Base-by-base conservation (phyloP, 1,140 invertebrate species). In the roundworm (Caenorhabditis elegans) region DNA sequence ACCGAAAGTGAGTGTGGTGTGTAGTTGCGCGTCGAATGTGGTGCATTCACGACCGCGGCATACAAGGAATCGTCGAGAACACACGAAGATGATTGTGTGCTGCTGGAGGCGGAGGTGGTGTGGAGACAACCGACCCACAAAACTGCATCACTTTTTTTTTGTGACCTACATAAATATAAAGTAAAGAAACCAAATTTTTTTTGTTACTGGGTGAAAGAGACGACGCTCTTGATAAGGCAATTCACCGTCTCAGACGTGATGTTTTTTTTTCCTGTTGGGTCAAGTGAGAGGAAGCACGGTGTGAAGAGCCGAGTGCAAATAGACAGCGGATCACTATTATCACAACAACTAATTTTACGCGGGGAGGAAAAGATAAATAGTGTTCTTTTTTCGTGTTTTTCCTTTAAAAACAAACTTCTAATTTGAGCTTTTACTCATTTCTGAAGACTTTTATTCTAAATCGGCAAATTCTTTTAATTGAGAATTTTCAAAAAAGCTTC, bases 131-230 rank as follows among this genome's bases (percentile, higher is more conserved):
- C 60, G 60, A 70, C 60, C 60, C 60, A n/a, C 31, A 70, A 5
- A 70, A 24, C 60, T 70, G 60, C 34, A 70, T 70, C 53, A 60
- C 34, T 34, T n/a, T n/a, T 39, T 70, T 36, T 70, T 70, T 70
- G 60, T 70, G 60, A 70, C 60, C 60, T 70, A 70, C 34, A 70
- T 70, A 60, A 28, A 60, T n/a, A n/a, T n/a, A n/a, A 60, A 60
- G 53, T 60, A 60, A 60, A 60, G 53, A 22, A 70, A 70, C 26
- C 60, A 19, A 17, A 13, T 31, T 22, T 22, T 43, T 70, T n/a
- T n/a, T n/a, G n/a, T n/a, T n/a, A n/a, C n/a, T n/a, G n/a, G n/a
- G n/a, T n/a, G n/a, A n/a, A n/a, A n/a, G n/a, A n/a, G n/a, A n/a
- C n/a, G n/a, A n/a, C n/a, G n/a, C n/a, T n/a, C n/a, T 13, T 70